Evolutionary conservation across 2,797 vertebrate genomes (phyloP).

Genomic region (Eupleurogrammus muticus): DNA sequence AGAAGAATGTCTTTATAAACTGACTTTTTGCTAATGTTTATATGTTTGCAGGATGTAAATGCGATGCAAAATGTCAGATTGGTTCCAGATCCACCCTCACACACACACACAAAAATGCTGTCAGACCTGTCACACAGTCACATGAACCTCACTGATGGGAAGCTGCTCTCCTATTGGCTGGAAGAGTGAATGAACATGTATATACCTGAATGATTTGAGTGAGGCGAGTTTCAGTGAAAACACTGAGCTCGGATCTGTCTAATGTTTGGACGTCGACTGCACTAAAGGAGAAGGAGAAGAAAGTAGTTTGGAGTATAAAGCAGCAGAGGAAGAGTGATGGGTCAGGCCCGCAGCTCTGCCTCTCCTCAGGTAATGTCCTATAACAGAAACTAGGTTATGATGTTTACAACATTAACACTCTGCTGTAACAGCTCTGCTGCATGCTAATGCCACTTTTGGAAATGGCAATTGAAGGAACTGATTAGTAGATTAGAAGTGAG

Average conservation of each 20-base stretch:
- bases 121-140: constrained; percentile 40
- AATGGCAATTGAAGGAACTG: no score
- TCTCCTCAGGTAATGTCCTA: constrained; percentile 61
- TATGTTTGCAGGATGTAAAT: background rate
- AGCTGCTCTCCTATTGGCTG: constrained; percentile 24
- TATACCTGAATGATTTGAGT: constrained; percentile 6
- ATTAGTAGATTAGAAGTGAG: no score
- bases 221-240: constrained; percentile 24
- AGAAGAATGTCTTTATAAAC: no score
- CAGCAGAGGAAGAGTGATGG: constrained; percentile 49
- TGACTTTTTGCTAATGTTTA: no score
- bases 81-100: background rate
- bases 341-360: constrained; percentile 31
- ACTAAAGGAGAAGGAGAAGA: background rate
- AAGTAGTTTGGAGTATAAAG: background rate
- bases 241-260: background rate
- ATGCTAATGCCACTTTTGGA: no score
- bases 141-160: constrained; percentile 11
- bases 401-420: no score
- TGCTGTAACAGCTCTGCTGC: no score
- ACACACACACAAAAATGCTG: constrained; percentile 36
- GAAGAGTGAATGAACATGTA: background rate
- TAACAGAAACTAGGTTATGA: no score
- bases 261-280: no score
- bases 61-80: background rate